A percentile compares a stretch with the other conserved stretches of the same genome.
Evolutionary conservation across 1,140 invertebrate species (phyloP).

Genomic region (Halictus rubicundus): DNA sequence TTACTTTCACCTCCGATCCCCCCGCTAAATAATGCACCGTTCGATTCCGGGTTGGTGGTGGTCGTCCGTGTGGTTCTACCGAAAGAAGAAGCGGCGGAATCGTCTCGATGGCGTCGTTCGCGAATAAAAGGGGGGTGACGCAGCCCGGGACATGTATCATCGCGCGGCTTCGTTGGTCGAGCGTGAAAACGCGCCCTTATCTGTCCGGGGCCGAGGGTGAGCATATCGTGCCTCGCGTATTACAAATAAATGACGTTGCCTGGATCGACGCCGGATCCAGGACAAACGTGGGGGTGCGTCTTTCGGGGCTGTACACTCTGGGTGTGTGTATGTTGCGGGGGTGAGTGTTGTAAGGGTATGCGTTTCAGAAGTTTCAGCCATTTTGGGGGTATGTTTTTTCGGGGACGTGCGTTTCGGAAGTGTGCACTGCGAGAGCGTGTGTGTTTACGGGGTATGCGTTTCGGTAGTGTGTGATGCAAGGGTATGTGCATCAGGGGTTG

Average conservation of each 20-base stretch:
- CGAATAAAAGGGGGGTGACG: not conserved
- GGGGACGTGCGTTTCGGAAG: too few relatives aligned
- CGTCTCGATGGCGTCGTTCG: not conserved
- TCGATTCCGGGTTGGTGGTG: conserved; percentile 30
- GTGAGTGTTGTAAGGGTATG: too few relatives aligned
- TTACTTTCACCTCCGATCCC: conserved; percentile 44
- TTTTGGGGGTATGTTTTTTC: too few relatives aligned
- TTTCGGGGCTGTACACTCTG: too few relatives aligned
- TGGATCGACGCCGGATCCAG: conserved; percentile 34
- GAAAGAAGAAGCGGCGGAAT: not conserved
- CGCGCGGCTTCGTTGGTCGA: conserved; percentile 20
- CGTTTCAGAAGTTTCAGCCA: too few relatives aligned
- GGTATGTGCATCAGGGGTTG: too few relatives aligned
- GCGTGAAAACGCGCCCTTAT: conserved; percentile 48
- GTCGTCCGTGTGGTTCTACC: too few relatives aligned
- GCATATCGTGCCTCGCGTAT: conserved; percentile 35
- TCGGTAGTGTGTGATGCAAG: too few relatives aligned
- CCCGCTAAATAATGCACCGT: conserved; percentile 59
- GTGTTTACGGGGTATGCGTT: too few relatives aligned
- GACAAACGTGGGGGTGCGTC: not conserved
- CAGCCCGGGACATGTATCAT: conserved; percentile 41
- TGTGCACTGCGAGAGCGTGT: too few relatives aligned
- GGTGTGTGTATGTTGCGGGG: too few relatives aligned
- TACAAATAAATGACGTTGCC: conserved; percentile 60
- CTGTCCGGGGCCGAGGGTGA: conserved; percentile 2